These are phyloP conservation scores for Neotoxoptera formosana DNA, from an alignment of 1,140 invertebrate species.

Conservation along the genomic window DNA sequence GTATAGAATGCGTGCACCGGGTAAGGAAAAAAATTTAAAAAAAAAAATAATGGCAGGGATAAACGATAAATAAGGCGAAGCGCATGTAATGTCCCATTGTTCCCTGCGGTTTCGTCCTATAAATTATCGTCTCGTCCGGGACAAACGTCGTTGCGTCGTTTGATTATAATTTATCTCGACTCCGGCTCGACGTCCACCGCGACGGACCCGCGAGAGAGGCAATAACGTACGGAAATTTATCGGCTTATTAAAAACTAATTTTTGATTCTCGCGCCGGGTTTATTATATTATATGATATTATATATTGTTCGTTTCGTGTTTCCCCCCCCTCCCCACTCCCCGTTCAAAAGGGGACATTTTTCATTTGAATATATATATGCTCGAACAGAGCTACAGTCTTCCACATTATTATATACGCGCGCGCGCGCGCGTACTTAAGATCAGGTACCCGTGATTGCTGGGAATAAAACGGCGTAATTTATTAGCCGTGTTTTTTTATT, in stretches of 20 bases:
- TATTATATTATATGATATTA: too few relatives aligned
- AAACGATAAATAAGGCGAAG: conserved; percentile 52
- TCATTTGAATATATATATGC: conserved; percentile 45
- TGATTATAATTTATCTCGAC: conserved; percentile 57
- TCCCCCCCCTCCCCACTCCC: too few relatives aligned
- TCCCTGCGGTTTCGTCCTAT: conserved; percentile 57
- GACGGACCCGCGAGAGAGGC: background rate
- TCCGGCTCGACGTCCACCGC: background rate
- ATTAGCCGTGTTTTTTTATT: background rate
- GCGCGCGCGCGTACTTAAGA: background rate
- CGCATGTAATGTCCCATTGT: conserved; percentile 56
- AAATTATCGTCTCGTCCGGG: conserved; percentile 47
- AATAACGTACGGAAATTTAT: conserved; percentile 54
- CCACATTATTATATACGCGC: too few relatives aligned
- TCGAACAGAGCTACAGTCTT: background rate
- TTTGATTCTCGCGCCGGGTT: conserved; percentile 23
- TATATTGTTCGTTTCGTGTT: background rate
- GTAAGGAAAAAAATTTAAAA: too few relatives aligned
- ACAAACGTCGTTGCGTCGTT: conserved; percentile 45
- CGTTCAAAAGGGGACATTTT: conserved; percentile 25
- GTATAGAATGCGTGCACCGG: too few relatives aligned
- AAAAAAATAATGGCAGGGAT: conserved; percentile 52
- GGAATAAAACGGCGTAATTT: conserved; percentile 16
- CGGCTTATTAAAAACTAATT: conserved; percentile 56
- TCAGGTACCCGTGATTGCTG: background rate